Conservation (phyloP, 2,888 invertebrate genomes). For the Lydus trimaculatus region DNA sequence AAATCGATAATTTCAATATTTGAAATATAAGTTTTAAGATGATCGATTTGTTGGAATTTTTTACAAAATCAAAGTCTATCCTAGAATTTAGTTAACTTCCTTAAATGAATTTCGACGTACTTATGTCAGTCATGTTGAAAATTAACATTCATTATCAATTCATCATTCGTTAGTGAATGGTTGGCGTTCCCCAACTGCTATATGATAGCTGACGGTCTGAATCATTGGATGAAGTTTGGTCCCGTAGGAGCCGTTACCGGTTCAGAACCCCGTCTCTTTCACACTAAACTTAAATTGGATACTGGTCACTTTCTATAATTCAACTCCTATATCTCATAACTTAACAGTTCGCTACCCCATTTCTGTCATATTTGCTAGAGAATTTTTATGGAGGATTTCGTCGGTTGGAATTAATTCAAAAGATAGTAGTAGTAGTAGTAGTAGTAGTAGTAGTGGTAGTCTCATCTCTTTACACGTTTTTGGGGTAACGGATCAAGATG, state of each 20-base stretch:
- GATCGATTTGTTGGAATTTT: not conserved
- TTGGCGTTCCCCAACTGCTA: constrained; percentile 44
- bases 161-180: constrained; percentile 42
- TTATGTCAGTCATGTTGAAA: constrained; percentile 53
- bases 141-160: constrained; percentile 58
- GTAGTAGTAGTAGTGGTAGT: too few relatives aligned
- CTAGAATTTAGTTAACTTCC: constrained; percentile 24
- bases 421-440: too few relatives aligned
- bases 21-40: not conserved
- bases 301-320: constrained; percentile 63
- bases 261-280: constrained; percentile 58
- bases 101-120: constrained; percentile 52
- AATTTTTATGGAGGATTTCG: constrained; percentile 31
- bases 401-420: constrained; percentile 25
- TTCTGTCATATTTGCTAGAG: constrained; percentile 32
- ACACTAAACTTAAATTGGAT: constrained; percentile 62
- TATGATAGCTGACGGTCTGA: constrained; percentile 58
- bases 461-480: constrained; percentile 6
- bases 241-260: constrained; percentile 59
- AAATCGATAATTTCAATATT: not conserved
- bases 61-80: not conserved
- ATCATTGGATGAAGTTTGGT: constrained; percentile 60
- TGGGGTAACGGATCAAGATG: not conserved
- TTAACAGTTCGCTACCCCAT: constrained; percentile 36
- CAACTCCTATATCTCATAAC: constrained; percentile 61